Evolutionary conservation across 2,888 invertebrate species (phyloP), one percentile per base, ranked within the genome.

Genomic region (Neria commutata): DNA sequence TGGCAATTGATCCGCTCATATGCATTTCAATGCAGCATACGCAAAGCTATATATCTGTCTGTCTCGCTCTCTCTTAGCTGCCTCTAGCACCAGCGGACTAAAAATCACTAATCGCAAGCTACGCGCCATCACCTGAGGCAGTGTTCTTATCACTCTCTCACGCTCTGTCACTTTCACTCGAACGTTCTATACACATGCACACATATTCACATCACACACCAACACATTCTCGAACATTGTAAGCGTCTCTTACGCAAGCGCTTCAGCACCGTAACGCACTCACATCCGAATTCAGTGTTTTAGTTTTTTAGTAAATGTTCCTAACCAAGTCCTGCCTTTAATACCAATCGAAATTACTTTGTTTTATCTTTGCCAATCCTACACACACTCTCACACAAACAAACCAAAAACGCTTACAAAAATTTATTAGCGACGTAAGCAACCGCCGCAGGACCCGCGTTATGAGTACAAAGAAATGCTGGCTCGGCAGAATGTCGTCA

Each of bases 391-490:
- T 47, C 64, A 62, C 62, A 61, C 63, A 68, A 72, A 67, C 55
- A 65, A 65, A 63, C 60, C 62, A 57, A 58, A 54, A 54, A 62
- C 60, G 59, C 59, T 19, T 48, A 4, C 6, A 48, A 65, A 66
- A 70, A 71, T 73, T 60, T 58, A 65, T 52, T 74, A 72, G 73
- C 74, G 73, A 63, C 72, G 72, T 26, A 73, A 8, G 24, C 6
- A 14, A 16, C 58, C 34, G 48, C 23, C 47, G 50, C 37, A 45
- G 17, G 69, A 72, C 53, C 64, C 74, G 5, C 70, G 74, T 3
- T 66, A 67, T 53, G 72, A 74, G 26, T 76, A 75, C 60, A 75
- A 74, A 61, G 73, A 74, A 67, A 77, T 74, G 72, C 59, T 77
- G 24, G 69, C 71, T 54, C 61, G 65, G 10, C 71, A 77, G 61